Percentiles rank a stretch among this genome's conserved stretches.
These are phyloP conservation scores for Puffinus mauretanicus DNA, from an alignment of 2,113 vertebrate genomes.

Conservation along the genomic window DNA sequence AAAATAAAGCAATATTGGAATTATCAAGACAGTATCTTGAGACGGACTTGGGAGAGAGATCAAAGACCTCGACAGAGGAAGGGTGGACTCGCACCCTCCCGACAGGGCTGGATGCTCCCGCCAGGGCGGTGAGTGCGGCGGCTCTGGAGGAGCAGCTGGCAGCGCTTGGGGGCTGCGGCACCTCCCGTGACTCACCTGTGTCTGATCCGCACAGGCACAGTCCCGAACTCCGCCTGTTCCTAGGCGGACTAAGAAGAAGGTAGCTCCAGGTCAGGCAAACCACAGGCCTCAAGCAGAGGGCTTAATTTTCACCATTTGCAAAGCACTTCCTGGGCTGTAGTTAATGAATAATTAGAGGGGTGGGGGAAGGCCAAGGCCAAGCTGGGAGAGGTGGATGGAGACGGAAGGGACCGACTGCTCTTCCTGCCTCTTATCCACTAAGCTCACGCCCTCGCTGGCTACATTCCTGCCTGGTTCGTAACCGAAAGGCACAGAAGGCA, in stretches of 20 bases:
- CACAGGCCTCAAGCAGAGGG: neutral
- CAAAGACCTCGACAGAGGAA: neutral
- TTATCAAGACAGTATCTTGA: neutral
- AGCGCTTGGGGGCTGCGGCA: neutral
- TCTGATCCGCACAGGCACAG: neutral
- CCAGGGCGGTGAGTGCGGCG: neutral
- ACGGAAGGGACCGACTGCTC: neutral
- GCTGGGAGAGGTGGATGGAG: neutral
- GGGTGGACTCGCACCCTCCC: neutral
- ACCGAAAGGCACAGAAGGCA: neutral
- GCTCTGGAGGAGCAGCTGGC: neutral
- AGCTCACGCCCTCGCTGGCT: constrained; percentile 29
- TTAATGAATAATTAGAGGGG: constrained; percentile 49
- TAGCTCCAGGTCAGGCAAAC: constrained; percentile 16
- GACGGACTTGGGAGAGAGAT: neutral
- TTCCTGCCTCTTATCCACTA: constrained; percentile 16
- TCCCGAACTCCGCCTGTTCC: neutral
- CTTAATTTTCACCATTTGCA: constrained; percentile 33
- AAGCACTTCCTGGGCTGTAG: constrained; percentile 46
- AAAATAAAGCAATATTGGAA: neutral
- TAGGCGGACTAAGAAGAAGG: neutral
- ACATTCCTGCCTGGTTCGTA: neutral
- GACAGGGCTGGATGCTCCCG: neutral
- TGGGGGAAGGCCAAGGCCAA: constrained; percentile 10
- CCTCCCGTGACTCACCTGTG: neutral